Evolutionary conservation across 92 coral and sea anemone species (phyloP), one percentile per base, ranked within the genome.

Genomic region (Epizoanthus illoricatus): DNA sequence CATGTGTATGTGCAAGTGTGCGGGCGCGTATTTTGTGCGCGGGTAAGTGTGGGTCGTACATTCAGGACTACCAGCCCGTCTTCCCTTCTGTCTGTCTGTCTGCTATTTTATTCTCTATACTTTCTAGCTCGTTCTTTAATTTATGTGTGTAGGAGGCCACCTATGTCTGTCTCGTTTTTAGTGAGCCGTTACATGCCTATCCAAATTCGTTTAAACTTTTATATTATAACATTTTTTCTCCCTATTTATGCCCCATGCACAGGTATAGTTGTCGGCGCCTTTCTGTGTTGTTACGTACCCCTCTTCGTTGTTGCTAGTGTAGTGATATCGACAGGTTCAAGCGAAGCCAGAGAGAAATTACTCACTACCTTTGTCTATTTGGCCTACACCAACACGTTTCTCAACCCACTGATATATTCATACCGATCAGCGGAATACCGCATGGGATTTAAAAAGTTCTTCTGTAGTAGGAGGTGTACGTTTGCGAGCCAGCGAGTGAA

Each of bases 391-490:
- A 68, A 68, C 72, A 68, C 72, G 19, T 68, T 21, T 19, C 72
- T 68, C 19, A 68, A 68, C 72, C n/a, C 72, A 17, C 28, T 68
- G 21, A 33, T 68, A 15, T 68, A 68, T 43, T 68, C 72, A 12
- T 68, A 33, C 41, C 72, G 72, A 12, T 68, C 72, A 33, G 40
- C 72, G 49, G 72, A 68, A 39, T 68, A 68, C 72, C 72, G 20
- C 7, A 39, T 43, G 40, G 72, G 45, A 39, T 9, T 68, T 5
- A 68, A 8, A 7, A 68, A 33, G 10, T 4, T 68, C 12, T 68
- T 68, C 20, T 36, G 52, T 43, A 12, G 72, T 6, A 15, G 40
- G 4, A 13, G 7, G 3, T 15, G 72, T 24, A 41, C 19, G 16
- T 15, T 68, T 68, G 40, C 9, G 21, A 24, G 7, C 7, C 45